Evolutionary conservation across 2,797 vertebrate genomes (phyloP).

Genomic region (Spondyliosoma cantharus): DNA sequence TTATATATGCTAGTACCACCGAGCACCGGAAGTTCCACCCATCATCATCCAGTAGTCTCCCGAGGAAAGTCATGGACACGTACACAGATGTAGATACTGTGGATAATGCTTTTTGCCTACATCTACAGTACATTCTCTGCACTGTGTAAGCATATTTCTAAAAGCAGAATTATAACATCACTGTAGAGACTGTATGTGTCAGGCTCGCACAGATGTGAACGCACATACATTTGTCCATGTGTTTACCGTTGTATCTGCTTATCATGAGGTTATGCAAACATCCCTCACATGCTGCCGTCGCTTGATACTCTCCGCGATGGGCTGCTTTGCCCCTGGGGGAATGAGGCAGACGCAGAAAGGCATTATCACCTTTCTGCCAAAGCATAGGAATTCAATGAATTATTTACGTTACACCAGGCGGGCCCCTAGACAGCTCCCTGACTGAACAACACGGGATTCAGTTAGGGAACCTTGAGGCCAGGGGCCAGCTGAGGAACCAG

Average conservation of each 20-base stretch:
- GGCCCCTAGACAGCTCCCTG: conserved; percentile 65
- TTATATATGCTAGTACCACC: no score
- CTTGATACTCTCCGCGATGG: conserved; percentile 45
- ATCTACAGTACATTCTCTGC: no score
- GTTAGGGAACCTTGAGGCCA: conserved; percentile 70
- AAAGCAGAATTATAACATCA: no score
- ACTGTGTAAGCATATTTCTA: no score
- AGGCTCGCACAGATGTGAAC: no score
- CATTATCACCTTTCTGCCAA: conserved; percentile 83
- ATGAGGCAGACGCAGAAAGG: conserved; percentile 73
- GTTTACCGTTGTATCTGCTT: conserved; percentile 43
- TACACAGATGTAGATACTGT: no score
- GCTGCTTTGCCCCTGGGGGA: conserved; percentile 65
- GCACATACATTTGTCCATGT: background rate
- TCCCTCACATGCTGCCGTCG: conserved; percentile 39
- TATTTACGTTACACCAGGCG: conserved; percentile 76
- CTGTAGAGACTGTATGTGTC: no score
- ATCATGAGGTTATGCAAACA: conserved; percentile 67
- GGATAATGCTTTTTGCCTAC: no score
- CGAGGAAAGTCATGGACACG: no score
- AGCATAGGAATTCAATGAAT: conserved; percentile 78
- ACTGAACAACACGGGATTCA: conserved; percentile 63
- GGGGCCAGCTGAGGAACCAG: conserved; percentile 59
- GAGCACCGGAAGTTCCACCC: no score
- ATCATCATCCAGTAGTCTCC: no score